phyloP scores from a whole-genome alignment of 2,888 invertebrate species.

The Anorthoa munda region DNA sequence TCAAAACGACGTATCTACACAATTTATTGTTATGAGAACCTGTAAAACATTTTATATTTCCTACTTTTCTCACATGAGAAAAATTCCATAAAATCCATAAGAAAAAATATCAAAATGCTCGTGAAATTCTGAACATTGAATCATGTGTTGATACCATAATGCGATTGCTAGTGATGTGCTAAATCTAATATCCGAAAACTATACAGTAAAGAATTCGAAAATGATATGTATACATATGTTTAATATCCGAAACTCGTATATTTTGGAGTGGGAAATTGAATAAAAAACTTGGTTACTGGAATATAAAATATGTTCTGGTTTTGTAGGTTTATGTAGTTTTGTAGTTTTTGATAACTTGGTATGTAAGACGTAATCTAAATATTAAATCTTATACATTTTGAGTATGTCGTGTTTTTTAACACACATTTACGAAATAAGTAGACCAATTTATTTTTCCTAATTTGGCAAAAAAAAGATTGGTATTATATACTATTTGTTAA shows the following conservation, averaged over 20 bases:
- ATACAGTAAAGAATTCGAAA: conserved; percentile 34
- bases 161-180: conserved; percentile 47
- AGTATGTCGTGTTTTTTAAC: neutral
- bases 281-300: conserved; percentile 19
- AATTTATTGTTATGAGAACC: conserved; percentile 34
- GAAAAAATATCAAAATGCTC: conserved; percentile 6
- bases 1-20: neutral
- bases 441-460: too few species aligned
- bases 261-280: conserved; percentile 27
- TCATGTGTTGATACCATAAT: conserved; percentile 34
- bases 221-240: conserved; percentile 11
- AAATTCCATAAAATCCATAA: neutral
- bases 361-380: neutral
- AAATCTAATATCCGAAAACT: conserved; percentile 49
- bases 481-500: too few species aligned
- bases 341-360: neutral
- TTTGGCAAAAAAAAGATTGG: too few species aligned
- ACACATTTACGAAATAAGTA: too few species aligned
- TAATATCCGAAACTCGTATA: conserved; percentile 58
- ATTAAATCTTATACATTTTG: neutral
- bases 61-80: conserved; percentile 12
- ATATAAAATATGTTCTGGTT: conserved; percentile 2
- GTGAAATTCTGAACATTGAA: conserved; percentile 27
- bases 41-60: conserved; percentile 1
- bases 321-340: neutral